Percentiles rank a stretch among this genome's conserved stretches.
These are phyloP conservation scores for Alca torda DNA, from an alignment of 2,797 vertebrate genomes.

Conservation along the genomic window DNA sequence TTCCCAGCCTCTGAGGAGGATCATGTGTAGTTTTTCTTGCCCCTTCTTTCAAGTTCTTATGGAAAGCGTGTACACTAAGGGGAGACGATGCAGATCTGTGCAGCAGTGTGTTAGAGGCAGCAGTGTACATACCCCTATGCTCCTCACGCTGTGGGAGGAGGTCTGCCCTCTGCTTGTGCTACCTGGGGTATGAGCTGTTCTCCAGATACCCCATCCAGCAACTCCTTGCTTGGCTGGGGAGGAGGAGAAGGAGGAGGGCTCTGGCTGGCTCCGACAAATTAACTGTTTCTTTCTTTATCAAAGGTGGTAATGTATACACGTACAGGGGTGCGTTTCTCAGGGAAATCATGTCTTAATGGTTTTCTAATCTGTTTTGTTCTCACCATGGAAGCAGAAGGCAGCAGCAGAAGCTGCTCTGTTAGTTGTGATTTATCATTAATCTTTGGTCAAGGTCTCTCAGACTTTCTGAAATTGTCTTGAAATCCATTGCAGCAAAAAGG, in stretches of 20 bases:
- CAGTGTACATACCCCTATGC: neutral
- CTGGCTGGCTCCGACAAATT: neutral
- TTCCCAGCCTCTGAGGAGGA: neutral
- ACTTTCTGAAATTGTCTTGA: neutral
- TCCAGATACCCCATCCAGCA: neutral
- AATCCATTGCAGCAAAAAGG: neutral
- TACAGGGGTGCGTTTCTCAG: neutral
- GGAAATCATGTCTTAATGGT: neutral
- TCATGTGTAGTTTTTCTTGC: rapidly evolving
- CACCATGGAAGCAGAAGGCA: neutral
- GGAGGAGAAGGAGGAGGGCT: neutral
- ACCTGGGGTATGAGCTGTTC: neutral
- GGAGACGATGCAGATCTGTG: neutral
- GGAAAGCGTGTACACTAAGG: neutral
- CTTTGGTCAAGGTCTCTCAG: neutral
- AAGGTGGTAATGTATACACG: neutral
- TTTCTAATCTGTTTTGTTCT: conserved; percentile 9
- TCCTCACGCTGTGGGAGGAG: neutral
- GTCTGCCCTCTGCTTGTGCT: neutral
- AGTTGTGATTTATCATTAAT: neutral
- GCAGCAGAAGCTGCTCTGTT: neutral
- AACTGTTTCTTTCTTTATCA: neutral
- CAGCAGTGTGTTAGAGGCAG: neutral
- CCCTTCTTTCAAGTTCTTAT: neutral
- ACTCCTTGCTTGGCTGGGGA: neutral